Evolutionary conservation across 2,113 vertebrate species (phyloP).

Genomic region (Anguilla japonica): DNA sequence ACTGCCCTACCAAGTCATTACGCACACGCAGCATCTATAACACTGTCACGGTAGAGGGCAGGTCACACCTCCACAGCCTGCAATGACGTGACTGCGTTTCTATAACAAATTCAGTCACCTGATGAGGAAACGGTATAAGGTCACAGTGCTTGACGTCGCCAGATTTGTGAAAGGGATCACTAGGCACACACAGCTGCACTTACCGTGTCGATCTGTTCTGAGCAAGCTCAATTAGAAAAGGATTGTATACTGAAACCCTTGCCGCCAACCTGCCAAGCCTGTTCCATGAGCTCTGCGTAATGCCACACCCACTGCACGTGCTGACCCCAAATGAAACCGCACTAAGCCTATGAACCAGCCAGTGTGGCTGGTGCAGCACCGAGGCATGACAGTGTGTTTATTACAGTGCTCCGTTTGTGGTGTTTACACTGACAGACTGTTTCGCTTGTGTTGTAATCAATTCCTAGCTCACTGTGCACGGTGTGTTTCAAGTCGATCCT

Average conservation of each 20-base stretch:
- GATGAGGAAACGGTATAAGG: background rate
- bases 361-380: too few relatives aligned
- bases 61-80: conserved; percentile 5
- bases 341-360: background rate
- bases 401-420: too few relatives aligned
- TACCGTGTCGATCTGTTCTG: background rate
- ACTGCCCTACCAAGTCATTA: too few relatives aligned
- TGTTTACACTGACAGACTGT: too few relatives aligned
- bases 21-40: background rate
- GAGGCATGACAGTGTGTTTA: too few relatives aligned
- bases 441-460: too few relatives aligned
- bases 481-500: too few relatives aligned
- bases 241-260: background rate
- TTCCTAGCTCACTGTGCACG: too few relatives aligned
- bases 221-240: background rate
- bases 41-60: conserved; percentile 9
- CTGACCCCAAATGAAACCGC: background rate
- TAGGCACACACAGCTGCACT: background rate
- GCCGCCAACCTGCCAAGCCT: background rate
- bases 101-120: background rate
- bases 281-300: background rate
- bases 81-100: background rate
- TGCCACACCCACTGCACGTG: background rate
- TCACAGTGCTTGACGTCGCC: background rate
- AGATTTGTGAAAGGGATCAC: background rate